A percentile compares a stretch with the other conserved stretches of the same genome.
Evolutionary conservation across 1,140 invertebrate species (phyloP).

Genomic region (Coelopa frigida): DNA sequence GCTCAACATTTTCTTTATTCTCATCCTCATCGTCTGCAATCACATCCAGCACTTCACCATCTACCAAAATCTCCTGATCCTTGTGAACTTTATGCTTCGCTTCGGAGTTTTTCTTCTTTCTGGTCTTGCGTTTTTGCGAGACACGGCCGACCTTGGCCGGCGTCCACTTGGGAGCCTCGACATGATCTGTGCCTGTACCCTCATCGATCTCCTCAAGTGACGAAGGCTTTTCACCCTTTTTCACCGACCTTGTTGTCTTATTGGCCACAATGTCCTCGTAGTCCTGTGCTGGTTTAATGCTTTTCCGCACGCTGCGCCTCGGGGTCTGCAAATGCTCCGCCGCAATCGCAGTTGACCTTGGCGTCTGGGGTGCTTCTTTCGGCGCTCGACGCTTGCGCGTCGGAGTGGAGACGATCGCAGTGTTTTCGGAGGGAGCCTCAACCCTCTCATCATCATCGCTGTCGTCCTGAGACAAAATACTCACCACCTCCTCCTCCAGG

Average conservation of each 20-base stretch:
- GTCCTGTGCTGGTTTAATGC: conserved; percentile 27
- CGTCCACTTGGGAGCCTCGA: conserved; percentile 18
- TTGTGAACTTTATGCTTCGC: background rate
- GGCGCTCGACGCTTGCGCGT: too few relatives aligned
- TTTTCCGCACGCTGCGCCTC: conserved; percentile 30
- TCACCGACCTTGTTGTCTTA: background rate
- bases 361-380: background rate
- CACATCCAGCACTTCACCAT: background rate
- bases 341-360: background rate
- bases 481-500: conserved; percentile 12
- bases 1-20: background rate
- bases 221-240: background rate
- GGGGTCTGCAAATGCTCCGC: conserved; percentile 20
- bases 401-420: too few relatives aligned
- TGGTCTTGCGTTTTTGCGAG: conserved; percentile 18
- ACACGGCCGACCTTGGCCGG: conserved; percentile 22
- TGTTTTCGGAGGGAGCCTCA: background rate
- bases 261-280: conserved; percentile 32
- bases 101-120: conserved; percentile 6
- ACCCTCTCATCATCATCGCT: conserved; percentile 3
- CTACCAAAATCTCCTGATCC: background rate
- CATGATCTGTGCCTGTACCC: background rate
- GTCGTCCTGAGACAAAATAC: conserved; percentile 11
- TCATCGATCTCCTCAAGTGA: background rate
- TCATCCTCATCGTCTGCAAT: background rate